These are phyloP conservation scores for Nesidiocoris tenuis DNA, from an alignment of 2,888 invertebrate genomes.

Conservation along the genomic window DNA sequence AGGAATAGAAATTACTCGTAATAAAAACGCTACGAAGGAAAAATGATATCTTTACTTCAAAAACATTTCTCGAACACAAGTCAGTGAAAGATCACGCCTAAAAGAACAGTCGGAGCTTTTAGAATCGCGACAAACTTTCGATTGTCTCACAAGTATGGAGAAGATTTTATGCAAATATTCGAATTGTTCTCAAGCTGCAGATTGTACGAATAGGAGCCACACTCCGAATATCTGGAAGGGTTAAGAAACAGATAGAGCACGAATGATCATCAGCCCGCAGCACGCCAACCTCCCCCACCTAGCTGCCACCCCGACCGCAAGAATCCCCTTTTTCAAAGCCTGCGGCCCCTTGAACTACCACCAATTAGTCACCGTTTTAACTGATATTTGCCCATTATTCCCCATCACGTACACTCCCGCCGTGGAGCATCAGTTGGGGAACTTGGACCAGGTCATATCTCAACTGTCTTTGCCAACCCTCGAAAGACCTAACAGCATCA, in stretches of 20 bases:
- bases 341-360: not conserved
- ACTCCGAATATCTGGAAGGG: not conserved
- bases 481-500: not conserved
- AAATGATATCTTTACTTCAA: no score
- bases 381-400: conserved; percentile 41
- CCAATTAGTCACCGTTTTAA: conserved; percentile 42
- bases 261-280: not conserved
- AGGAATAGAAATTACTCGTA: no score
- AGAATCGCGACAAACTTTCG: no score
- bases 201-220: no score
- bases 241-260: not conserved
- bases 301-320: not conserved
- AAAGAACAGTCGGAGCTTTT: no score
- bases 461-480: not conserved
- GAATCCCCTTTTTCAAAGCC: not conserved
- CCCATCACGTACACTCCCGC: conserved; percentile 34
- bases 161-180: no score
- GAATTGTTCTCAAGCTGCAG: no score
- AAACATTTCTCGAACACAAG: no score
- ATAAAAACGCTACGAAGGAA: no score
- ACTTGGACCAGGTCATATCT: not conserved
- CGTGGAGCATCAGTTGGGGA: not conserved
- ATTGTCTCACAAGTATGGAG: no score
- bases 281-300: not conserved
- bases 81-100: no score